A percentile compares a stretch with the other conserved stretches of the same genome.
Evolutionary conservation across 2,113 vertebrate genomes (phyloP).

Genomic region (Oryzias woworae): DNA sequence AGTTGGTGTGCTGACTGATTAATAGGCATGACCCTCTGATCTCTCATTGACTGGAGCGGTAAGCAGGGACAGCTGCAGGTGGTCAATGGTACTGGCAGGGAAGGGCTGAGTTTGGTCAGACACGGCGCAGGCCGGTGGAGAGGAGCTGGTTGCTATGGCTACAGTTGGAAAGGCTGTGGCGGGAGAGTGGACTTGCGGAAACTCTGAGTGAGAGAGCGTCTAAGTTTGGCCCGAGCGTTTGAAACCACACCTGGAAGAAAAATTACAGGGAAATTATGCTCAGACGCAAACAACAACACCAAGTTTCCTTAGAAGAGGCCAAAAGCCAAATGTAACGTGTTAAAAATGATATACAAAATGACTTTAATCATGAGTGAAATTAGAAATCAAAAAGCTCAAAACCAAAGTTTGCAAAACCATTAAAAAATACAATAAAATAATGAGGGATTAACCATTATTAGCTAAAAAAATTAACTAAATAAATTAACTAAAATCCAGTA

Average conservation of each 20-base stretch:
- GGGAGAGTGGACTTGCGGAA: conserved; percentile 49
- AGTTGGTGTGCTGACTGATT: neutral
- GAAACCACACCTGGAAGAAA: conserved; percentile 75
- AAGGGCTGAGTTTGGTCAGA: conserved; percentile 16
- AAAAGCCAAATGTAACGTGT: accelerated
- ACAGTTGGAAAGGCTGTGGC: neutral
- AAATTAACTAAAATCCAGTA: too few species aligned
- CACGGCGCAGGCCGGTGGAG: neutral
- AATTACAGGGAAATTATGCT: neutral
- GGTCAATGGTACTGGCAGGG: conserved; percentile 70
- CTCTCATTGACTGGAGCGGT: conserved; percentile 48
- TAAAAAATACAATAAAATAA: too few species aligned
- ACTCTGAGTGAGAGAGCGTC: conserved; percentile 67
- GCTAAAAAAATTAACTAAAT: too few species aligned
- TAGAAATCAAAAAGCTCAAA: too few species aligned
- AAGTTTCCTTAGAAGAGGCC: neutral
- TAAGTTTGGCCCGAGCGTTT: conserved; percentile 77
- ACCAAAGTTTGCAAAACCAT: too few species aligned
- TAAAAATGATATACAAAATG: neutral
- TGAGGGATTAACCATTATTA: too few species aligned
- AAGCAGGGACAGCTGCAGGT: conserved; percentile 67
- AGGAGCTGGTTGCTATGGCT: conserved; percentile 25
- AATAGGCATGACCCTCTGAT: neutral
- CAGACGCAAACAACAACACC: neutral
- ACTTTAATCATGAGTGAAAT: too few species aligned